Conservation (phyloP, 2,113 vertebrate genomes). For the Sphaerodactylus townsendi region DNA sequence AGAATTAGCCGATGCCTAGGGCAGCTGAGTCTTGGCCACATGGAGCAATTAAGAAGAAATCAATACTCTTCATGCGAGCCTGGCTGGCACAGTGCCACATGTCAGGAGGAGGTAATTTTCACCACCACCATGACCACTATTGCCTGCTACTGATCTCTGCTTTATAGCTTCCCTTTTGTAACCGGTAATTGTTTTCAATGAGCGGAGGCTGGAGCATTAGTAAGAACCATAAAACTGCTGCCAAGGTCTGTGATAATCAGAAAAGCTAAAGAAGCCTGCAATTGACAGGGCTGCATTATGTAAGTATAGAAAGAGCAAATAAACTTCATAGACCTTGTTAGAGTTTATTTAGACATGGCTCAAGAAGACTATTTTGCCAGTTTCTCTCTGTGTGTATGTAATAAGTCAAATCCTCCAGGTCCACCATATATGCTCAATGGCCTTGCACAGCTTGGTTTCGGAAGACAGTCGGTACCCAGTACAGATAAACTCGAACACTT, state of each 20-base stretch:
- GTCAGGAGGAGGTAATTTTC: conserved; percentile 13
- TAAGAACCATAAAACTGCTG: conserved; percentile 18
- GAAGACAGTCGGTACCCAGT: background rate
- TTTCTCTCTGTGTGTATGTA: background rate
- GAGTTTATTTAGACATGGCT: background rate
- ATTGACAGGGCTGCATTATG: background rate
- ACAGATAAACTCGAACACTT: background rate
- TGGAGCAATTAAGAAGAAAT: background rate
- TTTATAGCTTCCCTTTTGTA: conserved; percentile 39
- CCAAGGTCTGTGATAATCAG: conserved; percentile 12
- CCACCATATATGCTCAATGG: background rate
- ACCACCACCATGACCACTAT: conserved; percentile 6
- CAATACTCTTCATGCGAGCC: conserved; percentile 18
- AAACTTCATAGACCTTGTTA: conserved; percentile 7
- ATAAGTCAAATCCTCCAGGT: background rate
- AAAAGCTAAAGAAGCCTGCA: background rate
- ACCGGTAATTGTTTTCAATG: conserved; percentile 38
- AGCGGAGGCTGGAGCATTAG: background rate
- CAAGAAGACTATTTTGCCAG: background rate
- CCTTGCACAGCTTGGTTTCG: conserved; percentile 13
- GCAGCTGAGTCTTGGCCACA: background rate
- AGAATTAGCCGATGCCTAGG: background rate
- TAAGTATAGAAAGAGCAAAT: background rate
- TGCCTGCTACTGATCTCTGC: conserved; percentile 14
- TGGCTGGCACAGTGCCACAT: conserved; percentile 24